Conservation (phyloP, 2,113 vertebrate species). For the Psilopsiagon aymara region DNA sequence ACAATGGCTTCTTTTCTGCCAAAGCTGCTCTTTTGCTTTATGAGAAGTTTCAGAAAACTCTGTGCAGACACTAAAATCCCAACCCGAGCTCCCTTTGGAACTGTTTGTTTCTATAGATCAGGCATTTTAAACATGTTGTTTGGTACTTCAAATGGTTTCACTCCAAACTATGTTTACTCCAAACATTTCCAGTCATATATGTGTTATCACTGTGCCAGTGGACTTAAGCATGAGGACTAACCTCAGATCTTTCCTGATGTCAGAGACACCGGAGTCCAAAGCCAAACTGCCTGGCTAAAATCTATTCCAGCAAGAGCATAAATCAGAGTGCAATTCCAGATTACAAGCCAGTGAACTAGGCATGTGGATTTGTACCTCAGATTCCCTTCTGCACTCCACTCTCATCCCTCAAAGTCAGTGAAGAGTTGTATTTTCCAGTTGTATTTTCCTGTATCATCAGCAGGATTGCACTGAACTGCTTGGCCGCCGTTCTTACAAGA, state of each 20-base stretch:
- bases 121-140: not conserved
- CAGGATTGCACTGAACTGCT: not conserved
- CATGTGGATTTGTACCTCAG: not conserved
- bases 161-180: not conserved
- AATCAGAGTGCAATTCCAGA: not conserved
- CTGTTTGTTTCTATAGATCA: not conserved
- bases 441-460: not conserved
- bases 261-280: not conserved
- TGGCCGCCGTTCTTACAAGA: not conserved
- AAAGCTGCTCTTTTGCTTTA: not conserved
- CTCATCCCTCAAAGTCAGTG: not conserved
- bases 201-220: not conserved
- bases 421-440: not conserved
- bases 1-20: not conserved
- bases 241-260: not conserved
- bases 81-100: not conserved
- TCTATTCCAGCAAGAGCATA: not conserved
- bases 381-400: not conserved
- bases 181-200: not conserved
- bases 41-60: not conserved
- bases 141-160: not conserved
- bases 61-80: not conserved
- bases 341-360: not conserved
- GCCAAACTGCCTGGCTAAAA: not conserved
- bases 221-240: not conserved